These are phyloP conservation scores for Sebastes taczanowskii DNA, from an alignment of 2,797 vertebrate genomes.

Conservation along the genomic window DNA sequence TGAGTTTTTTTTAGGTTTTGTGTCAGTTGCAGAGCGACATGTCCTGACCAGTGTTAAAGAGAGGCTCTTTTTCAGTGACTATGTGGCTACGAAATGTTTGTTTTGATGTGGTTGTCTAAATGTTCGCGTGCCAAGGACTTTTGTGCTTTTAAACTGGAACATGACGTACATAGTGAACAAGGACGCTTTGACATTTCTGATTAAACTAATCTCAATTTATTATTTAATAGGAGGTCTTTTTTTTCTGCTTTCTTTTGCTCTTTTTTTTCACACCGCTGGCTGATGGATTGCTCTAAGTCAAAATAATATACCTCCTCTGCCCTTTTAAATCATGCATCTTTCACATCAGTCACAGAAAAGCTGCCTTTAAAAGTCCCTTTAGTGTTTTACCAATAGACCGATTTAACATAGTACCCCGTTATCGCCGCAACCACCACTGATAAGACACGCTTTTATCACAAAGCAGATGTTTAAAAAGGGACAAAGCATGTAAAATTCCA, in stretches of 20 bases:
- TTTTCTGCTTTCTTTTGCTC: not conserved
- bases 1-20: conserved; percentile 18
- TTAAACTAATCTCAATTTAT: not conserved
- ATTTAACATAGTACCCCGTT: conserved; percentile 38
- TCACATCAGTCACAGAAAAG: conserved; percentile 10
- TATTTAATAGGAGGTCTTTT: not conserved
- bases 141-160: not conserved
- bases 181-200: conserved; percentile 14
- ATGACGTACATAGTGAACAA: not conserved
- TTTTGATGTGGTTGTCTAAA: conserved; percentile 5
- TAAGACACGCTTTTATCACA: conserved; percentile 56
- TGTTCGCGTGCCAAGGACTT: not conserved
- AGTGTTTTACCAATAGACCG: conserved; percentile 42
- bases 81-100: conserved; percentile 6
- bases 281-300: not conserved
- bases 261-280: not conserved
- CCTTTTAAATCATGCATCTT: conserved; percentile 11
- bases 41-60: conserved; percentile 40
- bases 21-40: conserved; percentile 34
- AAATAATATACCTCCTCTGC: conserved; percentile 3
- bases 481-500: conserved; percentile 45
- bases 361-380: conserved; percentile 28
- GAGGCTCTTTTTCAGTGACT: conserved; percentile 25
- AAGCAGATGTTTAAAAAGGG: conserved; percentile 48
- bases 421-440: conserved; percentile 47